Conservation (phyloP, 2,113 vertebrate species). For the Cyphomyrus plagiostoma region DNA sequence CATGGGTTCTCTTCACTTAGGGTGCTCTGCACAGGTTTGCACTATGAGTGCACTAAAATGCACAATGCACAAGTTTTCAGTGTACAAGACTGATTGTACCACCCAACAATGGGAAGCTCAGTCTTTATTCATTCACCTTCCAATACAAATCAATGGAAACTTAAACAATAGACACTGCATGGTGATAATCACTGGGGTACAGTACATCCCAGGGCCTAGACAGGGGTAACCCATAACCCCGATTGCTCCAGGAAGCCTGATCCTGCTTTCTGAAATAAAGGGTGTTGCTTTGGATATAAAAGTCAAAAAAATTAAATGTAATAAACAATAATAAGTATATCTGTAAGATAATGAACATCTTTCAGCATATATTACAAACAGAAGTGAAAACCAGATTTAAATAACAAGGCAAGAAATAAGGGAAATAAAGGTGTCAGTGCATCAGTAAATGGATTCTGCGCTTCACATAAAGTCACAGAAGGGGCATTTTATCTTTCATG, state of each 20-base stretch:
- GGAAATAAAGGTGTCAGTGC: neutral
- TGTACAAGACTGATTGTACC: neutral
- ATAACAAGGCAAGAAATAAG: neutral
- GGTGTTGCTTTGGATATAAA: neutral
- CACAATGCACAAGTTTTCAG: neutral
- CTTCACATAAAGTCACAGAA: neutral
- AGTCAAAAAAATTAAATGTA: neutral
- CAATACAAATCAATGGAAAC: neutral
- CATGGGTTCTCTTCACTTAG: neutral
- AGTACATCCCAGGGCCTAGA: neutral
- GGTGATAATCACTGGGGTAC: neutral
- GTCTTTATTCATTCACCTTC: neutral
- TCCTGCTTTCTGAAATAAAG: neutral
- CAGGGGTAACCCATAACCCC: neutral
- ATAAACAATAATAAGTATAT: neutral
- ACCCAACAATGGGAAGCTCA: neutral
- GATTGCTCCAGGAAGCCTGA: neutral
- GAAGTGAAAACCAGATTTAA: neutral
- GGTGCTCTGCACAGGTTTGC: neutral
- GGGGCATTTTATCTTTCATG: neutral
- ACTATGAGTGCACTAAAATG: too few relatives aligned
- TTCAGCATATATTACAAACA: neutral
- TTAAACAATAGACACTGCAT: neutral
- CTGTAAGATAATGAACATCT: neutral
- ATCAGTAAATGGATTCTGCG: neutral